Evolutionary conservation across 2,888 invertebrate species (phyloP).

Genomic region (Aethes cnicana): DNA sequence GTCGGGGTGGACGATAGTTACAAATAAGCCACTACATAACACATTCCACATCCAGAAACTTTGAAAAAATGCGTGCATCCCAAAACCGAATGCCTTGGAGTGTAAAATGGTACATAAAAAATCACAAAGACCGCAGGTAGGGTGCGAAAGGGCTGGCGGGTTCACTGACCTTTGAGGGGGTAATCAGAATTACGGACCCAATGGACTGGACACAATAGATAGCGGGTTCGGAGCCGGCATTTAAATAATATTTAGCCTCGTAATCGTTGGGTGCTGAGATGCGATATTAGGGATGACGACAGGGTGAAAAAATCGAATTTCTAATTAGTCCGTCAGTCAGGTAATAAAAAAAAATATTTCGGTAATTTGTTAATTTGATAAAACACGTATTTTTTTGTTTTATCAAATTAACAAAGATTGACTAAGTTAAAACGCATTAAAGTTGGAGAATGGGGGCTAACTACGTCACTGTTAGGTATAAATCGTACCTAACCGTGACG

Average conservation of each 20-base stretch:
- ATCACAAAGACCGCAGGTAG: constrained; percentile 38
- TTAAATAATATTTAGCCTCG: constrained; percentile 24
- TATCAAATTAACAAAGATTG: too few relatives aligned
- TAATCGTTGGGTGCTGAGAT: constrained; percentile 1
- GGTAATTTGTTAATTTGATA: too few relatives aligned
- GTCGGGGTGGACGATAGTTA: too few relatives aligned
- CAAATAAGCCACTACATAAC: too few relatives aligned
- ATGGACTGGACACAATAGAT: constrained; percentile 65
- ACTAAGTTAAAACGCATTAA: too few relatives aligned
- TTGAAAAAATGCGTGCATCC: constrained; percentile 7
- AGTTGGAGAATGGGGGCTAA: too few relatives aligned
- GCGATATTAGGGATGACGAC: too few relatives aligned
- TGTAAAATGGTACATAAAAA: constrained; percentile 40
- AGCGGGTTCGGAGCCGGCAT: constrained; percentile 40
- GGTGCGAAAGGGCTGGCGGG: constrained; percentile 55
- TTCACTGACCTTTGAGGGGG: constrained; percentile 61
- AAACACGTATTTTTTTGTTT: too few relatives aligned
- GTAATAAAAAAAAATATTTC: constrained; percentile 12
- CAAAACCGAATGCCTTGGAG: constrained; percentile 34
- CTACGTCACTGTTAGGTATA: too few relatives aligned
- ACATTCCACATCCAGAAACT: background rate
- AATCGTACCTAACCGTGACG: too few relatives aligned
- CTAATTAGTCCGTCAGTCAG: too few relatives aligned
- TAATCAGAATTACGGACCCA: constrained; percentile 48
- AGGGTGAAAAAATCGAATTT: too few relatives aligned